Conservation (phyloP, 2,888 invertebrate genomes). For the Apotomis turbidana region DNA sequence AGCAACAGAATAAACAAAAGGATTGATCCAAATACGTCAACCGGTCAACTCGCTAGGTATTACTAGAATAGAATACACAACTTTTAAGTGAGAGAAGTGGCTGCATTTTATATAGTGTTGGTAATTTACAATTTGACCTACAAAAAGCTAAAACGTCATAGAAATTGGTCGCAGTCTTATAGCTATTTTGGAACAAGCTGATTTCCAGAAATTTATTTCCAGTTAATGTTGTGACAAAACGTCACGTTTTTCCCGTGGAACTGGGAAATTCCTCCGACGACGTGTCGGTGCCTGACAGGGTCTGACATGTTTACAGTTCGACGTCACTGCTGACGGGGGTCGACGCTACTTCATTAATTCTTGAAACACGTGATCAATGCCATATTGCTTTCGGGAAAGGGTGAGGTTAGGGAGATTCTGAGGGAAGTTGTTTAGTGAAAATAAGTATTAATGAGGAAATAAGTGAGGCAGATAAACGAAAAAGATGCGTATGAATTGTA, state of each 20-base stretch:
- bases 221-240: constrained; percentile 37
- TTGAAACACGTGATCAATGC: constrained; percentile 73
- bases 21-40: too few relatives aligned
- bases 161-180: too few relatives aligned
- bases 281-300: constrained; percentile 64
- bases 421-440: constrained; percentile 3
- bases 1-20: too few relatives aligned
- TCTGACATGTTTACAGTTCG: constrained; percentile 55
- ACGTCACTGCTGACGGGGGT: constrained; percentile 75
- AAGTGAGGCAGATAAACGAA: background rate
- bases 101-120: too few relatives aligned
- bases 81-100: too few relatives aligned
- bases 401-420: constrained; percentile 5
- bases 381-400: constrained; percentile 47
- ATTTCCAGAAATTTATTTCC: constrained; percentile 4
- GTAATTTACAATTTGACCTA: too few relatives aligned
- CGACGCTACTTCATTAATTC: constrained; percentile 83
- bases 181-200: too few relatives aligned
- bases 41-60: too few relatives aligned
- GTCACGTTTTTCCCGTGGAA: constrained; percentile 31
- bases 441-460: background rate
- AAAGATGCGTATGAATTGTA: too few relatives aligned
- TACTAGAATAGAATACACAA: too few relatives aligned
- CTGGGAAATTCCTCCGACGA: constrained; percentile 48
- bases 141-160: too few relatives aligned